These are phyloP conservation scores for Heliocidaris erythrogramma DNA, from an alignment of 35 echinoderm and acorn worm species.

Conservation along the genomic window DNA sequence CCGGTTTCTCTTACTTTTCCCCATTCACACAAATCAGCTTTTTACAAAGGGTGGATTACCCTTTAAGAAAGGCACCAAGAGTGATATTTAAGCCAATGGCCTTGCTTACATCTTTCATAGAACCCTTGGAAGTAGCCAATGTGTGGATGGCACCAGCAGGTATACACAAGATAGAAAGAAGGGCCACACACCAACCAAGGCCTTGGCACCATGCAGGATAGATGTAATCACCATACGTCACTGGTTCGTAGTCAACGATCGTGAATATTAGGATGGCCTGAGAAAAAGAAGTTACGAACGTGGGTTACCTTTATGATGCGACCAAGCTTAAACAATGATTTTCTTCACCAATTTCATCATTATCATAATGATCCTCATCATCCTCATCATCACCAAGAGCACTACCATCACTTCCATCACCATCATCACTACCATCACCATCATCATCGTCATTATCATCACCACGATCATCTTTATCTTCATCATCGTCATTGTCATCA, in stretches of 20 bases:
- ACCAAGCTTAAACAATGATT: neutral
- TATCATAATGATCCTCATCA: neutral
- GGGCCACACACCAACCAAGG: slow-evolving; percentile 85
- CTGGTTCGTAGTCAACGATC: slow-evolving; percentile 72
- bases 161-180: slow-evolving; percentile 82
- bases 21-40: too few relatives aligned
- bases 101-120: neutral
- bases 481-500: slow-evolving; percentile 20
- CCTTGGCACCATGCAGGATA: slow-evolving; percentile 87
- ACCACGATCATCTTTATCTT: neutral
- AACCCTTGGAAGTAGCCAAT: neutral
- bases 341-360: slow-evolving; percentile 19
- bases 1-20: too few relatives aligned
- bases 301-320: neutral
- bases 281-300: neutral
- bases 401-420: neutral
- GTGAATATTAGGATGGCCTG: slow-evolving; percentile 90
- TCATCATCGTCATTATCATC: neutral
- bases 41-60: too few relatives aligned
- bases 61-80: too few relatives aligned
- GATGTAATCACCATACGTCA: slow-evolving; percentile 76
- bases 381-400: neutral
- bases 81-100: neutral
- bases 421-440: slow-evolving; percentile 11
- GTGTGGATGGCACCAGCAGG: slow-evolving; percentile 83